Percentiles rank a stretch among this genome's conserved stretches.
These are phyloP conservation scores for Hirundichthys speculiger DNA, from an alignment of 2,113 vertebrate genomes.

Conservation along the genomic window DNA sequence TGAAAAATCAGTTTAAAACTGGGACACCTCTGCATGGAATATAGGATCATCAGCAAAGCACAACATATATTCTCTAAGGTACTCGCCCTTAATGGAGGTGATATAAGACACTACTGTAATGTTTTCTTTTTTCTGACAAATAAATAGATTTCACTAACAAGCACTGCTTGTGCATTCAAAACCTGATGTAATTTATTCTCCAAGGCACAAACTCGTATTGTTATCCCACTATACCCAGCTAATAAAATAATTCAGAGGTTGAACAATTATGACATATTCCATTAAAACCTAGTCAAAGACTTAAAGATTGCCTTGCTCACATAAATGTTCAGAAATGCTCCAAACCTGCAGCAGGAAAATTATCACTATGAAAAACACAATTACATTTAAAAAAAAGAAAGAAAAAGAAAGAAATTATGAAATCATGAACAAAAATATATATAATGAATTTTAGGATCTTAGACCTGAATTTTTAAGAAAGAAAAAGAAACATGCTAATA, in stretches of 20 bases:
- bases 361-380: background rate
- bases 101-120: constrained; percentile 1
- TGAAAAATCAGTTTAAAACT: constrained; percentile 75
- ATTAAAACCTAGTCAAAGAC: too few species aligned
- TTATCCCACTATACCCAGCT: too few species aligned
- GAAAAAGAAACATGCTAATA: too few species aligned
- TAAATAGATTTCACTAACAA: constrained; percentile 6
- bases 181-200: too few species aligned
- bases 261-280: too few species aligned
- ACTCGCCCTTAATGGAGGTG: constrained; percentile 12
- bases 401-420: constrained; percentile 20
- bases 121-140: constrained; percentile 5
- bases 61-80: constrained; percentile 31
- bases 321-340: background rate
- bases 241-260: too few species aligned
- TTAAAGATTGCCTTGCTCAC: background rate
- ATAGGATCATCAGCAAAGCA: constrained; percentile 39
- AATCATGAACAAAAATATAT: constrained; percentile 36
- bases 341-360: background rate
- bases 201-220: too few species aligned
- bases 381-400: background rate
- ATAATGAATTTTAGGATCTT: too few species aligned
- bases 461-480: too few species aligned
- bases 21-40: constrained; percentile 68
- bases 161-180: background rate